phyloP scores from a whole-genome alignment of 2,113 vertebrate species.

The Crotalus horridus region DNA sequence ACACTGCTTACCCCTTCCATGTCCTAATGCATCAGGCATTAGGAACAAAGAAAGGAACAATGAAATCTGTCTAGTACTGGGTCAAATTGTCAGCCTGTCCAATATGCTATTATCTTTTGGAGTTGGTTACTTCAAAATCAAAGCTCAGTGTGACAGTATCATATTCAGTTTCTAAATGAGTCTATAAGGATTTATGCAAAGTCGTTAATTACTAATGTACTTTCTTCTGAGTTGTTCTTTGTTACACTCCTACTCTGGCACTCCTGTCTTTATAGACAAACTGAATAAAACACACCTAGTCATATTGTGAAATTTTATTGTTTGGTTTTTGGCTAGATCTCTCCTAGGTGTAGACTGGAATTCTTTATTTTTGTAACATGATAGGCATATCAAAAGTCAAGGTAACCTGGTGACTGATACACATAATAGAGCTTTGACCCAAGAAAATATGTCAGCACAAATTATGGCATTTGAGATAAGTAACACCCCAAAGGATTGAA shows the following conservation, averaged over 20 bases:
- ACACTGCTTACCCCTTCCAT: neutral
- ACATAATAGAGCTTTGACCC: slow-evolving; percentile 45
- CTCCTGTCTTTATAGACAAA: slow-evolving; percentile 40
- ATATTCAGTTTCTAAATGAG: slow-evolving; percentile 1
- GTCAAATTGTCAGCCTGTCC: no score
- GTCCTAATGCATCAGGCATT: neutral
- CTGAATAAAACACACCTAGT: slow-evolving; percentile 32
- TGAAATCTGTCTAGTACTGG: neutral
- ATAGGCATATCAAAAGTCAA: slow-evolving; percentile 36
- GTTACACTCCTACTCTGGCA: slow-evolving; percentile 16
- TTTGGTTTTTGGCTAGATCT: slow-evolving; percentile 31
- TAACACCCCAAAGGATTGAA: slow-evolving; percentile 34
- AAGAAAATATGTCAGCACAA: slow-evolving; percentile 40
- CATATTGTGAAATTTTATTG: slow-evolving; percentile 29
- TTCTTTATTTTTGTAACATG: slow-evolving; percentile 30
- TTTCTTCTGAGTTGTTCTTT: slow-evolving; percentile 18
- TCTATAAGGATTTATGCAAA: slow-evolving; percentile 25
- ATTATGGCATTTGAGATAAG: slow-evolving; percentile 36
- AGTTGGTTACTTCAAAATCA: neutral
- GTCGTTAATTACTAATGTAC: slow-evolving; percentile 11
- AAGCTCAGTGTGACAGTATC: neutral
- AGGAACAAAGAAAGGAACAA: neutral
- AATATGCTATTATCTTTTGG: neutral
- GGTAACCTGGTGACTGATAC: neutral
- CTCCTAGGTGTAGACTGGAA: neutral